Evolutionary conservation across 2,113 vertebrate genomes (phyloP).

Genomic region (Platysteira castanea): DNA sequence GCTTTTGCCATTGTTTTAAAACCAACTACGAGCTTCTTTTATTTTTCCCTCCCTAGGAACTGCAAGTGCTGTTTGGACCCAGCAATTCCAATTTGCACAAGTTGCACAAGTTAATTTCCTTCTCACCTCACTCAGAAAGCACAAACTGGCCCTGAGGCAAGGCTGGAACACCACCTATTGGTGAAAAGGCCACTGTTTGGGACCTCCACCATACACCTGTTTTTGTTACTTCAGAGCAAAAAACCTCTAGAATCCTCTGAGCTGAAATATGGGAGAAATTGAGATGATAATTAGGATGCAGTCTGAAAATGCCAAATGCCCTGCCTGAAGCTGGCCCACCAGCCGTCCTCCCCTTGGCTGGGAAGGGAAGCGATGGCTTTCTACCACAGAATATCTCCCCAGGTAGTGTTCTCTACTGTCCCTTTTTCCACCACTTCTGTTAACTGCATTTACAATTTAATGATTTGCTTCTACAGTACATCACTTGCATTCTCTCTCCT

Average conservation of each 20-base stretch:
- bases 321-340: neutral
- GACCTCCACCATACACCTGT: neutral
- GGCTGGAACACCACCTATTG: neutral
- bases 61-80: neutral
- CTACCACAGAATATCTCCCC: neutral
- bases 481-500: neutral
- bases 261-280: neutral
- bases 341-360: rapidly evolving
- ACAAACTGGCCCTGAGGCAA: neutral
- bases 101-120: neutral
- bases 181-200: neutral
- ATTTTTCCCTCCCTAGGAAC: neutral
- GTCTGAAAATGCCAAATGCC: neutral
- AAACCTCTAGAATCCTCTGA: neutral
- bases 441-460: neutral
- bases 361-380: neutral
- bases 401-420: neutral
- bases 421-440: neutral
- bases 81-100: neutral
- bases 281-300: neutral
- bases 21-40: neutral
- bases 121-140: neutral
- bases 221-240: neutral
- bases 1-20: neutral
- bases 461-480: neutral